phyloP scores from a whole-genome alignment of 2,113 vertebrate species.

The Cochlearius cochlearius region DNA sequence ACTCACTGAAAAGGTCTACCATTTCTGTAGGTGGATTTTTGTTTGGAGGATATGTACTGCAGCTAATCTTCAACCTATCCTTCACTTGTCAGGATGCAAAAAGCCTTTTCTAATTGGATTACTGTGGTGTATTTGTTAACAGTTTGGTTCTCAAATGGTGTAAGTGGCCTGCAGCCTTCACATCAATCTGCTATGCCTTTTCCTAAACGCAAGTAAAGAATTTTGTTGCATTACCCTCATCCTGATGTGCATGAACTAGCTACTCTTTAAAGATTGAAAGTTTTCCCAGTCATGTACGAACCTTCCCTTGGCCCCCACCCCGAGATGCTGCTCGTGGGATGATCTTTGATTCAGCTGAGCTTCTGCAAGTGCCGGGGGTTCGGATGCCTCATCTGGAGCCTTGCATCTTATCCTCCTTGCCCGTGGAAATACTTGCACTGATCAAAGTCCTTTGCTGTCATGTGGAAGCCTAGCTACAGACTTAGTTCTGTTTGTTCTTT shows the following conservation, averaged over 20 bases:
- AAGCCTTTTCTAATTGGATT: constrained; percentile 1
- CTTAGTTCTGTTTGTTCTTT: background rate
- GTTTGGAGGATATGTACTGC: background rate
- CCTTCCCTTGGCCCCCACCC: background rate
- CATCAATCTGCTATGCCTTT: constrained; percentile 1
- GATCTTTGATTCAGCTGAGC: background rate
- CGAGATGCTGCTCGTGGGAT: background rate
- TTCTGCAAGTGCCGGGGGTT: background rate
- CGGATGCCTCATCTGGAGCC: background rate
- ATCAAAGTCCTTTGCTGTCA: constrained; percentile 19
- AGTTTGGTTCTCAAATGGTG: background rate
- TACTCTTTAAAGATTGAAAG: background rate
- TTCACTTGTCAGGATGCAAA: constrained; percentile 7
- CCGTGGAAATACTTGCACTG: background rate
- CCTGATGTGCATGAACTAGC: background rate
- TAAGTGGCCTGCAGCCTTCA: background rate
- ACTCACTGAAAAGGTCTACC: background rate
- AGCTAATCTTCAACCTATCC: background rate
- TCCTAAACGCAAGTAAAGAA: background rate
- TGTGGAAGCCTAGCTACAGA: background rate
- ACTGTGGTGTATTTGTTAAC: background rate
- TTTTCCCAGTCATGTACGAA: background rate
- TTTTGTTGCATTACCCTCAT: background rate
- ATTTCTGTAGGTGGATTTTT: background rate
- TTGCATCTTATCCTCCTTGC: background rate